Conservation (phyloP, 2,113 vertebrate species). For the Parotia lawesii region DNA sequence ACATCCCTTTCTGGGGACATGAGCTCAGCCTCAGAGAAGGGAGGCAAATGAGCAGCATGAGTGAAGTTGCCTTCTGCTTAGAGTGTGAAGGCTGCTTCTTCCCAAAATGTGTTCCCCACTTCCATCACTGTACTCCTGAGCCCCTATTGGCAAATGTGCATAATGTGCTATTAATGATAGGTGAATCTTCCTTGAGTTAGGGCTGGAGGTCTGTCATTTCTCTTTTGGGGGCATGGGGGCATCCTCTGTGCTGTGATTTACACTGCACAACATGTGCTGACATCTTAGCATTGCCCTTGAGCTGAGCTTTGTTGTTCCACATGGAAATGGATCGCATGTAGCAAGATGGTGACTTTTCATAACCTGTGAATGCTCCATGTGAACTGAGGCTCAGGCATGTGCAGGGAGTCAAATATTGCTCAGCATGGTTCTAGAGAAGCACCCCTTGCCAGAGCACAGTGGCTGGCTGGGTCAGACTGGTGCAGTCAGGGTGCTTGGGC, state of each 20-base stretch:
- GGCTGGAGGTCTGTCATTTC: not conserved
- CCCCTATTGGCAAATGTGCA: not conserved
- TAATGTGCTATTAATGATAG: not conserved
- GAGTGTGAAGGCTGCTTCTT: not conserved
- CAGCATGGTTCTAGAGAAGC: not conserved
- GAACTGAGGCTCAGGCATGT: not conserved
- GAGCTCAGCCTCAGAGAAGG: not conserved
- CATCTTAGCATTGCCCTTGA: not conserved
- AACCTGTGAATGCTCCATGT: rapidly evolving
- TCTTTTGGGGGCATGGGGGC: rapidly evolving
- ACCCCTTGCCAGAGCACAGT: not conserved
- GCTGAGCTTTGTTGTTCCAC: not conserved
- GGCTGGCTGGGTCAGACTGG: not conserved
- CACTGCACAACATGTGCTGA: rapidly evolving
- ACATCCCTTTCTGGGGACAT: rapidly evolving
- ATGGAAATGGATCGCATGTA: rapidly evolving
- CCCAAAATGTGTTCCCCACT: not conserved
- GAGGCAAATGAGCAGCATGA: not conserved
- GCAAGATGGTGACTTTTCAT: not conserved
- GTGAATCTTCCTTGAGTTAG: not conserved
- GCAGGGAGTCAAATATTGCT: not conserved
- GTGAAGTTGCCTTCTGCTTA: not conserved
- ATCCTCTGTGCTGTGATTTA: not conserved
- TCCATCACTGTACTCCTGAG: not conserved
- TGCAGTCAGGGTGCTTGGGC: not conserved